A percentile compares a stretch with the other conserved stretches of the same genome.
Evolutionary conservation across 53 echinoderm and acorn worm species (phyloP).

Genomic region (Apostichopus leukothele): DNA sequence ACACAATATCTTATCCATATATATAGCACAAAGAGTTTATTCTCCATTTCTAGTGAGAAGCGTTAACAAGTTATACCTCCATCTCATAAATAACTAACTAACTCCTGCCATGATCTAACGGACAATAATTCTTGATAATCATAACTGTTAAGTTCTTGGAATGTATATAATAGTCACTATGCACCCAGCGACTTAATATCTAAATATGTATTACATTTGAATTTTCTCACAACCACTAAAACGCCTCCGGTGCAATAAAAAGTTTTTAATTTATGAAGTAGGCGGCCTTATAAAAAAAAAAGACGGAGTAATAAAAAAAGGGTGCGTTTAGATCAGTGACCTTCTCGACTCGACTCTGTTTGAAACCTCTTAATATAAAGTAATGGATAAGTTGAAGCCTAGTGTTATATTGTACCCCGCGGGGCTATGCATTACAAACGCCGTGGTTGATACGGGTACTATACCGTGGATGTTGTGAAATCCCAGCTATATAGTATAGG

Average conservation of each 20-base stretch:
- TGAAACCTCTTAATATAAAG: conserved; percentile 36
- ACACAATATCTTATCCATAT: no score
- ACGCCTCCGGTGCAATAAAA: conserved; percentile 40
- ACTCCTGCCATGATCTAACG: no score
- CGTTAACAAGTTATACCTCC: no score
- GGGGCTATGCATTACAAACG: conserved; percentile 41
- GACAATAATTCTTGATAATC: no score
- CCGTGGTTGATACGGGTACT: conserved; percentile 9
- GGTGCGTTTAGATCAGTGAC: conserved; percentile 31
- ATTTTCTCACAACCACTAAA: conserved; percentile 33
- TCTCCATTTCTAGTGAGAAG: no score
- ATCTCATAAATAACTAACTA: no score
- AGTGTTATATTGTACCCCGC: conserved; percentile 46
- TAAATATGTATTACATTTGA: neutral
- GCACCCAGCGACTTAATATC: no score
- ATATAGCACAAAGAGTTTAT: no score
- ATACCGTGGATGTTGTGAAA: neutral
- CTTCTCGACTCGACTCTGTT: conserved; percentile 29
- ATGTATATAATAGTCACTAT: no score
- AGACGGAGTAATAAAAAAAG: conserved; percentile 19
- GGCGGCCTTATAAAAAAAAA: conserved; percentile 30
- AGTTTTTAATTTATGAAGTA: conserved; percentile 40
- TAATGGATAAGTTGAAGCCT: conserved; percentile 4
- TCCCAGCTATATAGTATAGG: no score
- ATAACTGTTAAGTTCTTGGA: no score